Conservation (phyloP, 2,797 vertebrate genomes). For the Taenioides sp. region DNA sequence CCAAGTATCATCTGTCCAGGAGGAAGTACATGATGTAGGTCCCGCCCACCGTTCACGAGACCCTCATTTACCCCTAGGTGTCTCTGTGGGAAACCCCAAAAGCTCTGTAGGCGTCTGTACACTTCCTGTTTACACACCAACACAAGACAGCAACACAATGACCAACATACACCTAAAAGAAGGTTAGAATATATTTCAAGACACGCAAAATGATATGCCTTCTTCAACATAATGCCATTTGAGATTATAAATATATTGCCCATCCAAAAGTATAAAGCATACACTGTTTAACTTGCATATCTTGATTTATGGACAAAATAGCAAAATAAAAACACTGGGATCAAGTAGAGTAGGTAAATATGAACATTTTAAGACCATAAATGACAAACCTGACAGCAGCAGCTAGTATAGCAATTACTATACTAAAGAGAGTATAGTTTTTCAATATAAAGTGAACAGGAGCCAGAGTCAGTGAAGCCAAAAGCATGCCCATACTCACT, state of each 20-base stretch:
- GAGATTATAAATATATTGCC: not conserved
- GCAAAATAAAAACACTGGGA: no score
- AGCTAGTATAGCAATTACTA: no score
- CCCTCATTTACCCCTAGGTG: slow-evolving; percentile 36
- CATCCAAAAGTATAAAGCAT: no score
- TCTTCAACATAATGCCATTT: not conserved
- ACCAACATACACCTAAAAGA: slow-evolving; percentile 1
- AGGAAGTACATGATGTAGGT: slow-evolving; percentile 25
- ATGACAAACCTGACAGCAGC: no score
- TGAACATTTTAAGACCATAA: no score
- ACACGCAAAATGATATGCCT: not conserved
- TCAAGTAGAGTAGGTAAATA: no score
- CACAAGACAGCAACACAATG: slow-evolving; percentile 8
- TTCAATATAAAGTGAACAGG: no score
- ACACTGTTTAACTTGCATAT: no score
- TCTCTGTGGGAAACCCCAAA: slow-evolving; percentile 64
- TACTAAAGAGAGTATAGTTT: no score
- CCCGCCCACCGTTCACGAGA: slow-evolving; percentile 26
- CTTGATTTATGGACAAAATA: no score
- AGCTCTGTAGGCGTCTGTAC: slow-evolving; percentile 54
- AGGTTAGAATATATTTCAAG: not conserved
- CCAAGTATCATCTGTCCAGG: slow-evolving; percentile 40
- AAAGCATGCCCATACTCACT: no score
- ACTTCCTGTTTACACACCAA: slow-evolving; percentile 73
- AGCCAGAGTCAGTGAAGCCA: no score